A percentile compares a stretch with the other conserved stretches of the same genome.
Evolutionary conservation across 2,888 invertebrate genomes (phyloP).

Genomic region (Baccha elongata): DNA sequence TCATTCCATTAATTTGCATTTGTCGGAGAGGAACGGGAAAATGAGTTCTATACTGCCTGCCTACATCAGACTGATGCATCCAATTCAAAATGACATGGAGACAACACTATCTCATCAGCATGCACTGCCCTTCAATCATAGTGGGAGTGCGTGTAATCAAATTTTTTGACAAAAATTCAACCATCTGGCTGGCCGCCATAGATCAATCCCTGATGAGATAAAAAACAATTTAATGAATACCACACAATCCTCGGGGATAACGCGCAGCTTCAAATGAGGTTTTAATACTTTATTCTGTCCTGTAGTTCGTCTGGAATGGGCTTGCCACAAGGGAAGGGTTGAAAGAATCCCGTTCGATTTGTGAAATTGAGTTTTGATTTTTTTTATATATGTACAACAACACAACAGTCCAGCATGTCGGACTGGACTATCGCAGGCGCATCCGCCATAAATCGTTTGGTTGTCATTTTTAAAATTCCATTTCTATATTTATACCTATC

Average conservation of each 20-base stretch:
- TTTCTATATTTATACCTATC: constrained; percentile 58
- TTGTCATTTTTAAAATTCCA: constrained; percentile 73
- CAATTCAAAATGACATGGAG: constrained; percentile 56
- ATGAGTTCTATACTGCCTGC: background rate
- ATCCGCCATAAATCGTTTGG: constrained; percentile 71
- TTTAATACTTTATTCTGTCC: constrained; percentile 52
- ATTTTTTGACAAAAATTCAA: constrained; percentile 46
- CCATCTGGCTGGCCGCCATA: constrained; percentile 52
- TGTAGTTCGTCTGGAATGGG: background rate
- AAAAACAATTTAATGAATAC: constrained; percentile 65
- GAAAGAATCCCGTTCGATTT: constrained; percentile 64
- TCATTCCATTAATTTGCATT: constrained; percentile 70
- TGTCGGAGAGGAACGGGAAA: background rate
- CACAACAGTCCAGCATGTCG: constrained; percentile 50
- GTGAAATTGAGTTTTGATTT: constrained; percentile 69
- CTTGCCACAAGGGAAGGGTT: constrained; percentile 27
- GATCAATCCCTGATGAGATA: constrained; percentile 48
- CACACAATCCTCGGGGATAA: constrained; percentile 36
- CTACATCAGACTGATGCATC: constrained; percentile 29
- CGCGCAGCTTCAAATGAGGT: constrained; percentile 55
- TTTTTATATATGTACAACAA: constrained; percentile 11
- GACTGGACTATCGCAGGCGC: constrained; percentile 56
- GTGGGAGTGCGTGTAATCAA: constrained; percentile 27
- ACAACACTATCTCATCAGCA: constrained; percentile 8
- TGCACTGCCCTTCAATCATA: background rate